Percentiles rank a stretch among this genome's conserved stretches.
phyloP scores from a whole-genome alignment of 1,140 invertebrate species.

The Pseudomyrmex gracilis region DNA sequence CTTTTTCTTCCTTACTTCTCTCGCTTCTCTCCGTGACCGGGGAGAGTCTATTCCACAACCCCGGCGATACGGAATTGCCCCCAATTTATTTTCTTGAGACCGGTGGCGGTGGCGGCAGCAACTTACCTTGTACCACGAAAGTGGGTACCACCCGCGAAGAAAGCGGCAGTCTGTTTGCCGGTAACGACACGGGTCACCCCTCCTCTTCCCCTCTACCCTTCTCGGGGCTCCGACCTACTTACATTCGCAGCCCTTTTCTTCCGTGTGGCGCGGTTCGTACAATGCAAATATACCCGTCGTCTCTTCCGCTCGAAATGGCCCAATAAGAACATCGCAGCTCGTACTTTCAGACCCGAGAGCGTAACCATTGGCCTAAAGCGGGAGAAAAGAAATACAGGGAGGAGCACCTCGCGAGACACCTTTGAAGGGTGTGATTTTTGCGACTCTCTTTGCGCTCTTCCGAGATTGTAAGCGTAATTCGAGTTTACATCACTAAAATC shows the following conservation, averaged over 20 bases:
- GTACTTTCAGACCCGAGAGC: background rate
- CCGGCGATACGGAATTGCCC: constrained; percentile 51
- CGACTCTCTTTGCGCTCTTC: background rate
- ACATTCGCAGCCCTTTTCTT: constrained; percentile 15
- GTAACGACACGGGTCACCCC: constrained; percentile 41
- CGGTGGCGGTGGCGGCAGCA: constrained; percentile 12
- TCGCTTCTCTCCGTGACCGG: constrained; percentile 8
- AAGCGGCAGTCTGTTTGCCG: constrained; percentile 54
- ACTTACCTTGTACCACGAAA: constrained; percentile 49
- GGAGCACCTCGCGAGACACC: background rate
- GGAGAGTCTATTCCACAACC: constrained; percentile 41
- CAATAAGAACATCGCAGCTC: background rate
- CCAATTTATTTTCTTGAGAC: constrained; percentile 47
- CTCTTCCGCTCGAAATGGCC: background rate
- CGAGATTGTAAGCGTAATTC: background rate
- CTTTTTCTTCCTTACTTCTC: constrained; percentile 32
- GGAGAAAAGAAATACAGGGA: background rate
- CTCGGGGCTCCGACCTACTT: constrained; percentile 11
- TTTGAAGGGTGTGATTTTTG: background rate
- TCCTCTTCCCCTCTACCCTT: no score
- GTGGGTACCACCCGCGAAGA: constrained; percentile 42
- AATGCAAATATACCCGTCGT: constrained; percentile 43
- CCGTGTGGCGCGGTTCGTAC: background rate
- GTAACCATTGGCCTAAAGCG: constrained; percentile 4
- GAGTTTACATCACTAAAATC: background rate